Evolutionary conservation across 2,797 vertebrate species (phyloP), one percentile per base, ranked within the genome.

Genomic region (Gadopsis bispinosus): DNA sequence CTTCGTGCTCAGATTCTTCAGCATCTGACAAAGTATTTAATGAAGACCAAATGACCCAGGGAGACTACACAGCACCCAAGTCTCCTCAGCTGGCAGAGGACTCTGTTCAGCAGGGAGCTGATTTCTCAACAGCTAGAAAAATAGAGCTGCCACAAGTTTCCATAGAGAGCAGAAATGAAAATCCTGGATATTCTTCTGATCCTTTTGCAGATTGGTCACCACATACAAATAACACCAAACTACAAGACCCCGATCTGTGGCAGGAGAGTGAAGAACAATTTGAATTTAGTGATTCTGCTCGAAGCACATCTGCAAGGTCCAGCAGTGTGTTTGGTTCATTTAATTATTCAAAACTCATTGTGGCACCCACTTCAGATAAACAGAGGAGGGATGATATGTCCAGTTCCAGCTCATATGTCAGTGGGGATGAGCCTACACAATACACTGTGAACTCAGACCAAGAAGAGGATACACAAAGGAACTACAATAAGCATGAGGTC

Each of bases 181-280:
- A 62, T 61, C 75, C 73, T 60, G 82, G 37, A 68, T 87, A 90
- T 80, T 76, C 74, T 19, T 83, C 77, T 56, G 89, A 93, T 26
- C 83, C 90, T 7, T 91, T 93, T 87, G 53, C 76, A 73, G 83
- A 93, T 41, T 85, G 88, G 89, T 69, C 80, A 20, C 80, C 81
- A 51, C 58, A 87, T 35, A 19, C n/a, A 67, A 75, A 79, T 31
- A 58, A 80, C 29, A 12, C 7, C 17, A 69, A 61, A 17, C 45
- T 31, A 65, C 63, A 73, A 48, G 85, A 93, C 43, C 64, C 84
- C 48, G 91, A 92, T 72, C 41, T 79, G 50, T 92, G 80, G 86
- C 89, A 90, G 41, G 95, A 95, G 39, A 92, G 91, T 50, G 95
- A 85, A 59, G 95, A 95, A 45, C 92, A 79, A 61, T 96, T 96